A percentile compares a stretch with the other conserved stretches of the same genome.
These are phyloP conservation scores for Plodia interpunctella DNA, from an alignment of 1,140 invertebrate genomes.

Conservation along the genomic window DNA sequence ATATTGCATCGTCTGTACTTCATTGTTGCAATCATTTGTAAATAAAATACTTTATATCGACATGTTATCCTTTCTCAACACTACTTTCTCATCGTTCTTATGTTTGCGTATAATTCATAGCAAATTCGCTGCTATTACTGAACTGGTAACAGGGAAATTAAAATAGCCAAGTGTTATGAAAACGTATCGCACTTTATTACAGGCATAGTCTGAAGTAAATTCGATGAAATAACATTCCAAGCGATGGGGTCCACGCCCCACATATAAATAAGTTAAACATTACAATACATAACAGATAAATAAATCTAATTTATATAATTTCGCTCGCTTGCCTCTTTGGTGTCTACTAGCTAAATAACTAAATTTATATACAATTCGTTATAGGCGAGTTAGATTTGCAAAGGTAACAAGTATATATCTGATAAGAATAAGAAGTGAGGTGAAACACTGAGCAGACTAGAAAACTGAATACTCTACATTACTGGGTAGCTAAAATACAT, in stretches of 20 bases:
- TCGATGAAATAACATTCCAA: constrained; percentile 33
- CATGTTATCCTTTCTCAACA: too few species aligned
- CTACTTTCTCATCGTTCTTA: constrained; percentile 19
- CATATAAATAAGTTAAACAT: constrained; percentile 69
- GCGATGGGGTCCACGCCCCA: constrained; percentile 21
- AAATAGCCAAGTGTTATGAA: constrained; percentile 13
- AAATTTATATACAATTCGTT: constrained; percentile 30
- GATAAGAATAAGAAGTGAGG: constrained; percentile 10
- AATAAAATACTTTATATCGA: constrained; percentile 79
- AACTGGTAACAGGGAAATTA: not conserved
- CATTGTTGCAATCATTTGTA: constrained; percentile 78
- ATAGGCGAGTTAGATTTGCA: constrained; percentile 15
- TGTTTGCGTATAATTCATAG: too few species aligned
- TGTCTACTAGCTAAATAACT: constrained; percentile 67
- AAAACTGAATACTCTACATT: constrained; percentile 6
- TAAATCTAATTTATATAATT: constrained; percentile 51
- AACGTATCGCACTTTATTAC: constrained; percentile 46
- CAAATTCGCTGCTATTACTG: not conserved
- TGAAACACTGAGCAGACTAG: constrained; percentile 18
- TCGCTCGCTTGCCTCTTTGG: constrained; percentile 65
- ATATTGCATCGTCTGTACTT: constrained; percentile 75
- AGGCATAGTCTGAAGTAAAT: constrained; percentile 41
- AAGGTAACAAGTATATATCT: constrained; percentile 18
- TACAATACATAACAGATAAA: constrained; percentile 68
- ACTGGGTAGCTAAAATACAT: not conserved